Evolutionary conservation across 1,140 invertebrate species (phyloP).

Genomic region (Dryas iulia): DNA sequence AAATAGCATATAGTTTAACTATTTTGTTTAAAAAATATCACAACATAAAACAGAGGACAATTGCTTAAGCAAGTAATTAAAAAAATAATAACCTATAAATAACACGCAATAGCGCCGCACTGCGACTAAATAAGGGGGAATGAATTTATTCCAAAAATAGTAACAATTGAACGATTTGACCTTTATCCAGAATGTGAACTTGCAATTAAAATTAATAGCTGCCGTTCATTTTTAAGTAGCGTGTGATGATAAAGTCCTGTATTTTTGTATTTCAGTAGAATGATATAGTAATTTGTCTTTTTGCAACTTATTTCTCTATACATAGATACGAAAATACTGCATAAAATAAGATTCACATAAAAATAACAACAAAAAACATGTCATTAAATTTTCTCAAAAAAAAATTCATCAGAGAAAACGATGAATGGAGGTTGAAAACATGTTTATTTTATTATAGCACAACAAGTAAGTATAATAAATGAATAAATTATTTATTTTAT

Average conservation of each 20-base stretch:
- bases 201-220: constrained; percentile 19
- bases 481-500: background rate
- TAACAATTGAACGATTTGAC: constrained; percentile 9
- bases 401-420: background rate
- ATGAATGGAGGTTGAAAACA: background rate
- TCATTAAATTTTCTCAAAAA: background rate
- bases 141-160: constrained; percentile 20
- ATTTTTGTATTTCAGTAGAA: background rate
- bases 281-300: background rate
- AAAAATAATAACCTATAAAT: background rate
- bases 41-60: background rate
- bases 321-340: too few species aligned
- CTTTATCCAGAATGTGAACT: constrained; percentile 6
- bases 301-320: too few species aligned
- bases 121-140: background rate
- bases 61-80: background rate
- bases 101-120: constrained; percentile 11
- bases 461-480: background rate
- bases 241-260: background rate
- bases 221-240: background rate
- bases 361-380: background rate
- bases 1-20: constrained; percentile 12
- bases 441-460: background rate
- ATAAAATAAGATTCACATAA: background rate
- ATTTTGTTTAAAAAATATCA: constrained; percentile 6